Percentiles rank a stretch among this genome's conserved stretches.
Conservation (phyloP, 2,888 invertebrate genomes). For the Troides oblongomaculatus region DNA sequence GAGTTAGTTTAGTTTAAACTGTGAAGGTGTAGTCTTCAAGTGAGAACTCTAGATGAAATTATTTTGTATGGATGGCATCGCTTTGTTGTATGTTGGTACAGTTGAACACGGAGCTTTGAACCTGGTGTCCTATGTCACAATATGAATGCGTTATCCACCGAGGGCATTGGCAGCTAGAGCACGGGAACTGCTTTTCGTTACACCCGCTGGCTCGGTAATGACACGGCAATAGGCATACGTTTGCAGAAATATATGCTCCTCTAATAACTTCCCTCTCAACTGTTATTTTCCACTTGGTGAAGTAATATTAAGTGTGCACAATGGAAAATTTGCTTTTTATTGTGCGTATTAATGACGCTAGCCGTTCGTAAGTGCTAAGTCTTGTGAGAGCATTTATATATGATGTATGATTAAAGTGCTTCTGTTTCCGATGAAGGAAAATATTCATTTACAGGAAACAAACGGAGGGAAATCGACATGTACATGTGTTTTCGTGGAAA, state of each 20-base stretch:
- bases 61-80: too few relatives aligned
- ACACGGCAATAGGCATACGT: constrained; percentile 20
- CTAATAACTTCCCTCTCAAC: constrained; percentile 22
- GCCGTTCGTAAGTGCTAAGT: neutral
- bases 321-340: constrained; percentile 22
- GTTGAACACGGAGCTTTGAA: constrained; percentile 13
- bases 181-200: constrained; percentile 13
- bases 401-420: neutral
- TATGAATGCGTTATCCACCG: constrained; percentile 6
- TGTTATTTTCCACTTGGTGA: constrained; percentile 22
- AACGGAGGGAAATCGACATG: neutral
- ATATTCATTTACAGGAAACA: neutral
- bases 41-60: too few relatives aligned
- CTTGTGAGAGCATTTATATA: neutral
- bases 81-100: too few relatives aligned
- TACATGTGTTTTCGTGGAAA: too few relatives aligned
- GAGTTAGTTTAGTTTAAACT: too few relatives aligned
- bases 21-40: too few relatives aligned
- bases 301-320: constrained; percentile 15
- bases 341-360: constrained; percentile 6
- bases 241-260: constrained; percentile 21
- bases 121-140: neutral
- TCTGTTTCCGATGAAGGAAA: neutral
- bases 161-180: constrained; percentile 21
- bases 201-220: constrained; percentile 20